Percentiles rank a stretch among this genome's conserved stretches.
These are phyloP conservation scores for Eurystomus glaucurus DNA, from an alignment of 2,797 vertebrate genomes.

Conservation along the genomic window DNA sequence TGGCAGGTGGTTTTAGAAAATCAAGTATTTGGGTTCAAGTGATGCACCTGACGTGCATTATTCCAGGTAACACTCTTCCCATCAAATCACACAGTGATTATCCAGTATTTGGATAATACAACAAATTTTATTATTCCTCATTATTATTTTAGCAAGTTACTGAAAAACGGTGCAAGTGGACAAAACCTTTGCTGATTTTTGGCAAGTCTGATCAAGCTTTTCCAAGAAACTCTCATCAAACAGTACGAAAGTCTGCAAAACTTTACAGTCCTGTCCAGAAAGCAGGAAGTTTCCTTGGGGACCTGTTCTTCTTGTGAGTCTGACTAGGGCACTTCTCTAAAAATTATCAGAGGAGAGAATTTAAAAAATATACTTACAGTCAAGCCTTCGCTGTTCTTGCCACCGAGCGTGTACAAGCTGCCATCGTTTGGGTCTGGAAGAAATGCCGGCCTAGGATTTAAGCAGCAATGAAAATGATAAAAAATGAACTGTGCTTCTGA, in stretches of 20 bases:
- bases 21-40: not conserved
- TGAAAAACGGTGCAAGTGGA: not conserved
- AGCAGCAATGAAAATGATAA: conserved; percentile 18
- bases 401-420: conserved; percentile 95
- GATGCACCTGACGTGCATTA: not conserved
- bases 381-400: conserved; percentile 95
- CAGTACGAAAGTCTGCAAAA: not conserved
- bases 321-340: not conserved
- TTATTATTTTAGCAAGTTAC: not conserved
- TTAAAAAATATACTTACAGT: conserved; percentile 86
- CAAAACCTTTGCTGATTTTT: rapidly evolving
- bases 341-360: not conserved
- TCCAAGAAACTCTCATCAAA: not conserved
- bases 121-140: not conserved
- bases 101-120: not conserved
- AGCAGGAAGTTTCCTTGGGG: not conserved
- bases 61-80: not conserved
- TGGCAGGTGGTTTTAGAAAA: not conserved
- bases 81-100: not conserved
- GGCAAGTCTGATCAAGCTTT: not conserved
- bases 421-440: conserved; percentile 97
- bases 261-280: not conserved
- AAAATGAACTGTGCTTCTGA: not conserved
- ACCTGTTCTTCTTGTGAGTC: rapidly evolving
- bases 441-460: conserved; percentile 91